Conservation (phyloP, 1,140 invertebrate species). For the Zaprionus lachaisei region DNA sequence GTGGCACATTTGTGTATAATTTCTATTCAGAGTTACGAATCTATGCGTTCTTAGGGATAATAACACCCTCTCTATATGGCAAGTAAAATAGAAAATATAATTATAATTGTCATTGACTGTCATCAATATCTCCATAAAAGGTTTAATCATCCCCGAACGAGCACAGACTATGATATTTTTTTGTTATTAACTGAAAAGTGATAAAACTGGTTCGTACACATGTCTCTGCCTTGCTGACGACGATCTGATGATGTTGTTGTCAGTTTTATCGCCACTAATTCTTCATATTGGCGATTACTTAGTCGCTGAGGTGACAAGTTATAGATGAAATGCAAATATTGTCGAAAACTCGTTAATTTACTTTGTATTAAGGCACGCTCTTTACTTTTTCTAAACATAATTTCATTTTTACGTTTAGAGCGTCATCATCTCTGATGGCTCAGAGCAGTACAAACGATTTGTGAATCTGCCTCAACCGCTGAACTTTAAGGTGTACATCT, state of each 20-base stretch:
- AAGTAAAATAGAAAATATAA: background rate
- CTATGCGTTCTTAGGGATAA: background rate
- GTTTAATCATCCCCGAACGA: background rate
- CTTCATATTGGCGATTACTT: constrained; percentile 36
- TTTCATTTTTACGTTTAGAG: constrained; percentile 67
- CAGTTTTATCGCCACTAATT: constrained; percentile 51
- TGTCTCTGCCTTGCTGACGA: background rate
- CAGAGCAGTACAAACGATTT: constrained; percentile 86
- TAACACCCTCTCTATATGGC: background rate
- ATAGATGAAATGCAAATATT: constrained; percentile 41
- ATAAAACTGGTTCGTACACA: constrained; percentile 51
- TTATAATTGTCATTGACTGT: background rate
- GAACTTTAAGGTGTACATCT: constrained; percentile 89
- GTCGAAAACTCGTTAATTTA: constrained; percentile 37
- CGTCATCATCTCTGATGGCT: constrained; percentile 85
- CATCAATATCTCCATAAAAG: constrained; percentile 1
- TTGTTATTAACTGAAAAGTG: background rate
- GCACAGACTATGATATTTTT: background rate
- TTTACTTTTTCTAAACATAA: background rate
- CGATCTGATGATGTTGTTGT: constrained; percentile 39
- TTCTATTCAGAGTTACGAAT: background rate
- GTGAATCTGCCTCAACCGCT: constrained; percentile 86
- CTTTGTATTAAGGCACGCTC: constrained; percentile 1
- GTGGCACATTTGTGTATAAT: background rate
- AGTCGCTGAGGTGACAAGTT: constrained; percentile 35